Base-by-base conservation (phyloP, 2,797 vertebrate genomes). In the Bradypodion pumilum region DNA sequence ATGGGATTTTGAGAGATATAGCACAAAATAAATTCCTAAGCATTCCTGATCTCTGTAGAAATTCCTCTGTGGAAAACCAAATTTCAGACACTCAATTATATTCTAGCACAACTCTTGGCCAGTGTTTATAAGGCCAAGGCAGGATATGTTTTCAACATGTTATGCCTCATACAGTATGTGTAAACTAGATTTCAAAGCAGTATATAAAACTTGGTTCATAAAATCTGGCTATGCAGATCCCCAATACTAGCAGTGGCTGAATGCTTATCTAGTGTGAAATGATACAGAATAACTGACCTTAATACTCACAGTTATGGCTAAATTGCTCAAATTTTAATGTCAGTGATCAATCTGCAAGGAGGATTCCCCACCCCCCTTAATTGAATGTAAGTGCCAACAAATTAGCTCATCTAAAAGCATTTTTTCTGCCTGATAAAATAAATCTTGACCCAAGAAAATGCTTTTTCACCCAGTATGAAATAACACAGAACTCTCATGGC, bases 181-280 rank as follows among this genome's bases (percentile, higher is more conserved):
- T 4, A 2, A 10, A 40, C 10, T 40, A 21, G 49, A 73, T 78
- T 84, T 84, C 42, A 84, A 78, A 79, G 37, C 25, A 74, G 37
- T 7, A 35, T 32, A 32, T 25, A 52, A 65, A 80, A 19, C 29
- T 44, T 69, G 32, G 37, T 37, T 69, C n/a, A 69, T 35, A 85
- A 37, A 75, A 80, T 68, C 4, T 29, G 25, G 49, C 37, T 65
- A 46, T 70, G n/a, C 66, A 37, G 40, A 82, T 32, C 68, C 7
- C n/a, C 49, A 25, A 46, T 9, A 35, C 42, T 62, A 25, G 8
- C n/a, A 72, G n/a, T 15, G 42, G n/a, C 46, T 32, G 32, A 65
- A 52, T 72, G 56, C 75, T 78, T 49, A 72, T 72, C n/a, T 68
- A 73, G 32, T 66, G 69, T 74, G 80, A 74, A 82, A 65, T 44